phyloP scores from a whole-genome alignment of 2,797 vertebrate species.

The Podargus strigoides region DNA sequence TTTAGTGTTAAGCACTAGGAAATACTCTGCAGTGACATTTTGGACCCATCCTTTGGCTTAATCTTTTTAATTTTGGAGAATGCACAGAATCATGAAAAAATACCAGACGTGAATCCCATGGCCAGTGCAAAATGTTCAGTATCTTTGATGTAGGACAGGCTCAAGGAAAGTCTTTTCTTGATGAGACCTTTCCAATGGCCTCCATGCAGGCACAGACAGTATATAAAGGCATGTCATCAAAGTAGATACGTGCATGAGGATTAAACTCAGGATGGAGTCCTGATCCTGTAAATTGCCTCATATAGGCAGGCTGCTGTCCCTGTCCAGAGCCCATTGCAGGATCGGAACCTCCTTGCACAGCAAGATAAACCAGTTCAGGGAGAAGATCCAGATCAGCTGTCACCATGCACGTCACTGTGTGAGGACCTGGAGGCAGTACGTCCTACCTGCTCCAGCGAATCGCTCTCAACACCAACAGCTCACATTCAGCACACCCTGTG shows the following conservation, averaged over 20 bases:
- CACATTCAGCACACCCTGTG: fast-evolving
- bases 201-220: not conserved
- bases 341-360: not conserved
- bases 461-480: not conserved
- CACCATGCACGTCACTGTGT: not conserved
- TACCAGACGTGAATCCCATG: not conserved
- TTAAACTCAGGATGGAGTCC: not conserved
- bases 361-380: not conserved
- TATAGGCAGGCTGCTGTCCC: not conserved
- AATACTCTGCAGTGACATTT: not conserved
- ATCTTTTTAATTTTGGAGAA: not conserved
- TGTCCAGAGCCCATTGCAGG: not conserved
- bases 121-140: not conserved
- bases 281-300: fast-evolving
- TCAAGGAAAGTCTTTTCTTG: not conserved
- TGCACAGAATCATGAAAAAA: not conserved
- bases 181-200: not conserved
- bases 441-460: not conserved
- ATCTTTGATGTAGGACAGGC: not conserved
- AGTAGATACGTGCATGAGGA: fast-evolving
- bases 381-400: not conserved
- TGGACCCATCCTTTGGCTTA: not conserved
- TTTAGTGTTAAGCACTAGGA: not conserved
- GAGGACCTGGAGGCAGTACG: not conserved
- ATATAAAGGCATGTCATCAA: not conserved